Conservation (phyloP, 2,888 invertebrate species). For the Phoenoteleia sp. region DNA sequence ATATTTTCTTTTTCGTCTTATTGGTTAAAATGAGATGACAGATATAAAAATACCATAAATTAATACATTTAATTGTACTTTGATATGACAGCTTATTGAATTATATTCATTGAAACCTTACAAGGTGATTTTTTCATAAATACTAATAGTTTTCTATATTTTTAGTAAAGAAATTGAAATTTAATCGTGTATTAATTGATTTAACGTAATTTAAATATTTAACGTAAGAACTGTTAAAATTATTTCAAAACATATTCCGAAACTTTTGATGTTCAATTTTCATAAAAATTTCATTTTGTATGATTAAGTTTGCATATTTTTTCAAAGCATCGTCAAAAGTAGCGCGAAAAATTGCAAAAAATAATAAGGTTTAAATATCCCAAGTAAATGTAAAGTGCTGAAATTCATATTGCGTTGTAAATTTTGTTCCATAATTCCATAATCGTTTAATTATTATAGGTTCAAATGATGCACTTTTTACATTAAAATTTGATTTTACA, state of each 20-base stretch:
- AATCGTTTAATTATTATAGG: constrained; percentile 26
- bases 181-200: constrained; percentile 19
- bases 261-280: constrained; percentile 56
- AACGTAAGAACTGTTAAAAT: constrained; percentile 43
- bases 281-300: constrained; percentile 37
- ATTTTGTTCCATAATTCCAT: constrained; percentile 17
- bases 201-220: constrained; percentile 34
- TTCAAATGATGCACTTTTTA: background rate
- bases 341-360: constrained; percentile 30
- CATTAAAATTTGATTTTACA: constrained; percentile 4
- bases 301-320: constrained; percentile 58
- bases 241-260: constrained; percentile 44
- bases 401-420: constrained; percentile 12
- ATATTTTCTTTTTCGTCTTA: too few relatives aligned
- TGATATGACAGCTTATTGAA: too few relatives aligned
- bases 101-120: too few relatives aligned
- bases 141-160: too few relatives aligned
- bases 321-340: constrained; percentile 19
- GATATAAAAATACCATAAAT: too few relatives aligned
- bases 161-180: too few relatives aligned
- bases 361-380: constrained; percentile 34
- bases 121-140: too few relatives aligned
- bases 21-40: too few relatives aligned
- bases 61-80: too few relatives aligned
- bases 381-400: constrained; percentile 17